A percentile compares a stretch with the other conserved stretches of the same genome.
Evolutionary conservation across 2,888 invertebrate genomes (phyloP).

Genomic region (Mimachlamys varia): DNA sequence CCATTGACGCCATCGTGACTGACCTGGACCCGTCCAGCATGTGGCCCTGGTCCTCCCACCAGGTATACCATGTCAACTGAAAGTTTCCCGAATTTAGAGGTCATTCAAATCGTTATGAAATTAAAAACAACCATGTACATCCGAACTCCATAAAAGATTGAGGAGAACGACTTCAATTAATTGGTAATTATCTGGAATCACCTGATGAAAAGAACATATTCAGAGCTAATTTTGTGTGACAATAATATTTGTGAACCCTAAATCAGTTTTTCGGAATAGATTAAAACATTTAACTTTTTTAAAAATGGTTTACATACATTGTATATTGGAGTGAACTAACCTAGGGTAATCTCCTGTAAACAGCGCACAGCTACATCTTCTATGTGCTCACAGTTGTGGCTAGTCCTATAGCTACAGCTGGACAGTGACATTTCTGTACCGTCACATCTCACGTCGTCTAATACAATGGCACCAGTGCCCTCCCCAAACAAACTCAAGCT

Average conservation of each 20-base stretch:
- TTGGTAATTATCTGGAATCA: not conserved
- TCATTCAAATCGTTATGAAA: too few species aligned
- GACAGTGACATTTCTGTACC: conserved; percentile 84
- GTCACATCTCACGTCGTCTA: conserved; percentile 64
- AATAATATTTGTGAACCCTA: not conserved
- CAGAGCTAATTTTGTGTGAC: not conserved
- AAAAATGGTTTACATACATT: too few species aligned
- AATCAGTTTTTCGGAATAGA: too few species aligned
- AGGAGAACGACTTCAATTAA: too few species aligned
- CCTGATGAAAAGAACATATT: not conserved
- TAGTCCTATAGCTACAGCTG: conserved; percentile 89
- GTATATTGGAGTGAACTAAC: not conserved
- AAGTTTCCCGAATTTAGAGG: not conserved
- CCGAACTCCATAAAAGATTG: too few species aligned
- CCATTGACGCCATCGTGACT: conserved; percentile 60
- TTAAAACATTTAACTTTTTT: too few species aligned
- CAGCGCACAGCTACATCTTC: conserved; percentile 45
- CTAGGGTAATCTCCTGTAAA: not conserved
- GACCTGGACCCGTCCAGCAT: conserved; percentile 63
- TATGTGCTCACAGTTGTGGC: conserved; percentile 85
- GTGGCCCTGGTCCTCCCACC: conserved; percentile 36
- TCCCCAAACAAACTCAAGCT: conserved; percentile 40
- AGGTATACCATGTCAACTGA: conserved; percentile 32
- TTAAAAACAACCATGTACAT: too few species aligned
- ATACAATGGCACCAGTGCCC: conserved; percentile 46